phyloP scores from a whole-genome alignment of 2,888 invertebrate species.

The Thera britannica region DNA sequence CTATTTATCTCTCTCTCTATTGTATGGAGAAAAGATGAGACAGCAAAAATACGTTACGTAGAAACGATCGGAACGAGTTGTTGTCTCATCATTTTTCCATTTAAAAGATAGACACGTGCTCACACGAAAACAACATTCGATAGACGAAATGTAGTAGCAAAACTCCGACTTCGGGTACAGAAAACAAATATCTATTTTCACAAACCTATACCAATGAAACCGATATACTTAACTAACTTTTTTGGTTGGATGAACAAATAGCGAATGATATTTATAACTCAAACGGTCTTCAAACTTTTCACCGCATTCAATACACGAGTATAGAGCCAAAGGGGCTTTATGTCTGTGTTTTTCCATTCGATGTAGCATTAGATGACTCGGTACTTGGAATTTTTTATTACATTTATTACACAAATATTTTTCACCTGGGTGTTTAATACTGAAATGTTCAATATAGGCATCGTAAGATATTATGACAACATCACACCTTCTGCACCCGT shows the following conservation, averaged over 20 bases:
- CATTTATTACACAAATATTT: slow-evolving; percentile 6
- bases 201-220: no score
- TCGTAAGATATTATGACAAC: not conserved
- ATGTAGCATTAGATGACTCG: slow-evolving; percentile 2
- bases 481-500: slow-evolving; percentile 2
- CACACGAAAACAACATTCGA: no score
- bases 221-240: no score
- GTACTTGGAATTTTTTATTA: not conserved
- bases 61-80: no score
- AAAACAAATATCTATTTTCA: no score
- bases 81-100: no score
- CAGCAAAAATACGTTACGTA: no score
- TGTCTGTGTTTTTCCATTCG: not conserved
- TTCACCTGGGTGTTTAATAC: not conserved
- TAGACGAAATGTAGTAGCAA: no score
- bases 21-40: no score
- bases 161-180: no score
- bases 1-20: no score
- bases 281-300: slow-evolving; percentile 5
- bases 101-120: no score
- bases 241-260: slow-evolving; percentile 15
- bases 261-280: slow-evolving; percentile 15
- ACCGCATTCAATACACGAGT: slow-evolving; percentile 7
- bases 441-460: slow-evolving; percentile 2
- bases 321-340: not conserved